phyloP scores from a whole-genome alignment of 37 sponge, comb jelly and placozoan species.

The Halichondria panicea region DNA sequence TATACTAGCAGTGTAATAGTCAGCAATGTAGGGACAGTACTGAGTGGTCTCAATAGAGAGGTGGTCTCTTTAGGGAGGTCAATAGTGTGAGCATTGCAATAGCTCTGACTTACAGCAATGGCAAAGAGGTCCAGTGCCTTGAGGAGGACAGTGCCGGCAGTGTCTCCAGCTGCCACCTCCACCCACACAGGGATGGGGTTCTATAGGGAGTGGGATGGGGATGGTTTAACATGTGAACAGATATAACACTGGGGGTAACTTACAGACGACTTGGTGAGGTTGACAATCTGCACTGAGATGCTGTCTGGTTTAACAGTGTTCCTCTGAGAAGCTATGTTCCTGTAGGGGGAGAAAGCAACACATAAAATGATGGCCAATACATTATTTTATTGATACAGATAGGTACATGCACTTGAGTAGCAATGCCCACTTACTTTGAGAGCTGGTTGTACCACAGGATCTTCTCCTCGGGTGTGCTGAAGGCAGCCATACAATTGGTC shows the following conservation, averaged over 20 bases:
- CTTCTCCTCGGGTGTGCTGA: slow-evolving; percentile 49
- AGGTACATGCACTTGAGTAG: background rate
- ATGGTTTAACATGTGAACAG: background rate
- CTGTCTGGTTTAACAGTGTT: background rate
- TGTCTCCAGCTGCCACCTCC: slow-evolving; percentile 28
- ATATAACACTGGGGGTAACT: background rate
- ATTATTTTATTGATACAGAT: background rate
- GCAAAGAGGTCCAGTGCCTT: slow-evolving; percentile 42
- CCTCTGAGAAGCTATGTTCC: slow-evolving; percentile 26
- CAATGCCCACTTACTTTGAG: slow-evolving; percentile 35
- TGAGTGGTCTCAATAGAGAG: too few relatives aligned
- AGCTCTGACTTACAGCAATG: slow-evolving; percentile 61
- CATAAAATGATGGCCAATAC: background rate
- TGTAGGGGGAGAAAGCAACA: background rate
- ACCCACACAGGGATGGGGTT: slow-evolving; percentile 20
- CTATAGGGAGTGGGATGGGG: slow-evolving; percentile 13
- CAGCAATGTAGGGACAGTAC: too few relatives aligned
- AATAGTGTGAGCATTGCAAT: too few relatives aligned
- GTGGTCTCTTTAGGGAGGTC: too few relatives aligned
- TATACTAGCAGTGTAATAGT: too few relatives aligned
- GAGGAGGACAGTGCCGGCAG: slow-evolving; percentile 21
- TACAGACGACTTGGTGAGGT: slow-evolving; percentile 46
- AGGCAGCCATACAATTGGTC: slow-evolving; percentile 46
- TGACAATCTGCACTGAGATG: slow-evolving; percentile 25
- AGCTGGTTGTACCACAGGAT: slow-evolving; percentile 42